Evolutionary conservation across 2,113 vertebrate species (phyloP), one percentile per base, ranked within the genome.

Genomic region (Dasypus novemcinctus): DNA sequence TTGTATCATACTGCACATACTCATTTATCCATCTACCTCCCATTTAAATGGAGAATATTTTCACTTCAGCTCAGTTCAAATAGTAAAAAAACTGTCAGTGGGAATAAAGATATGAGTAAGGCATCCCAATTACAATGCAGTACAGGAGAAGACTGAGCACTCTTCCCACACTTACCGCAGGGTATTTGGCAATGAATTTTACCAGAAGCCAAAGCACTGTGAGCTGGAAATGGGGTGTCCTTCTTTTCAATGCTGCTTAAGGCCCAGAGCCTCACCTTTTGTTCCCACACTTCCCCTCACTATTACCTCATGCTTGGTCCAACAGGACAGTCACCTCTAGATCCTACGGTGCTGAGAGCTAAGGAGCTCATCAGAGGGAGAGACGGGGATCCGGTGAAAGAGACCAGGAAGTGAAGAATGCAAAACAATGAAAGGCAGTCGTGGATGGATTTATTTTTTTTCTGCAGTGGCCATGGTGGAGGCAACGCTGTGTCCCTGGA

Each of bases 401-500:
- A 66, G 36, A 20, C 88, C 25, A 59, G 69, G 69, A 59, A 36
- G 31, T 36, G 5, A 31, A 61, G 4, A 68, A 36, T 41, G 21
- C 23, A 4, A 27, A 20, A 15, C 49, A 71, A 76, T 86, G 41
- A 20, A 61, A 88, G 72, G 69, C 13, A 18, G 9, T 18, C 1
- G 0, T 17, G 79, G n/a, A 54, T 12, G 9, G 31, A 0, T 46
- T 66, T 71, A 0, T 80, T 59, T 69, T 11, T 49, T 54, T 49
- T 18, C 66, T 10, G 3, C 8, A 31, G 38, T 43, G 3, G 38
- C 25, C 8, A 52, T 20, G 52, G 90, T 33, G 59, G 93, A 63
- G 63, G 80, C 90, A 68, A 41, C 78, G 76, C 90, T 38, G 14
- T 81, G 83, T 95, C 95, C 95, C 97, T 8, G 2, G 90, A 78